A percentile compares a stretch with the other conserved stretches of the same genome.
Conservation (phyloP, 1,140 invertebrate genomes). For the Magallana gigas region DNA sequence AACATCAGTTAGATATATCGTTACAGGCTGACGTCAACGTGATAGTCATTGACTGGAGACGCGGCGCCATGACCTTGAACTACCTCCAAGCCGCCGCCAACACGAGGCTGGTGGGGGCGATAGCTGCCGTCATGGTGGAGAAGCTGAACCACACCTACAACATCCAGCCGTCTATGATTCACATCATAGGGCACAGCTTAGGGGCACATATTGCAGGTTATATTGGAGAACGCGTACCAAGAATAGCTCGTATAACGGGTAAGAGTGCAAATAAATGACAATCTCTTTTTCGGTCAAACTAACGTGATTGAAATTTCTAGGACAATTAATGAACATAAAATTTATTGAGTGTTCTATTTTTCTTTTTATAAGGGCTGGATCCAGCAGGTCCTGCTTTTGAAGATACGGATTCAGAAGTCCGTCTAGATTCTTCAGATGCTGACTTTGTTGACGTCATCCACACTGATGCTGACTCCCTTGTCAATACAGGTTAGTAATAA, state of each 20-base stretch:
- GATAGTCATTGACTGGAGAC: conserved; percentile 95
- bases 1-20: too few species aligned
- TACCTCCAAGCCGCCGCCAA: conserved; percentile 96
- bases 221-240: conserved; percentile 90
- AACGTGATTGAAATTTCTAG: not conserved
- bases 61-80: conserved; percentile 89
- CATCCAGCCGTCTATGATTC: conserved; percentile 74
- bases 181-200: conserved; percentile 93
- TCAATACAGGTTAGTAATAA: conserved; percentile 29
- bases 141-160: conserved; percentile 9
- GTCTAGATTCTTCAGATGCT: conserved; percentile 84
- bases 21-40: conserved; percentile 83
- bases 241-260: conserved; percentile 87
- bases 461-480: conserved; percentile 85
- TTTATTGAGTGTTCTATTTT: too few species aligned
- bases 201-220: conserved; percentile 94
- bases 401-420: conserved; percentile 77
- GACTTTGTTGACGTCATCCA: conserved; percentile 96
- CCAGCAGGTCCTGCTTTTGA: conserved; percentile 86
- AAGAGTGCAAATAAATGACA: not conserved
- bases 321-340: not conserved
- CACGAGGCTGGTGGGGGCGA: conserved; percentile 92
- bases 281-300: too few species aligned
- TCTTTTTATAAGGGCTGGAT: conserved; percentile 82
- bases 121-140: conserved; percentile 86